Evolutionary conservation across 2,113 vertebrate genomes (phyloP), one percentile per base, ranked within the genome.

Genomic region (Crotalus horridus): DNA sequence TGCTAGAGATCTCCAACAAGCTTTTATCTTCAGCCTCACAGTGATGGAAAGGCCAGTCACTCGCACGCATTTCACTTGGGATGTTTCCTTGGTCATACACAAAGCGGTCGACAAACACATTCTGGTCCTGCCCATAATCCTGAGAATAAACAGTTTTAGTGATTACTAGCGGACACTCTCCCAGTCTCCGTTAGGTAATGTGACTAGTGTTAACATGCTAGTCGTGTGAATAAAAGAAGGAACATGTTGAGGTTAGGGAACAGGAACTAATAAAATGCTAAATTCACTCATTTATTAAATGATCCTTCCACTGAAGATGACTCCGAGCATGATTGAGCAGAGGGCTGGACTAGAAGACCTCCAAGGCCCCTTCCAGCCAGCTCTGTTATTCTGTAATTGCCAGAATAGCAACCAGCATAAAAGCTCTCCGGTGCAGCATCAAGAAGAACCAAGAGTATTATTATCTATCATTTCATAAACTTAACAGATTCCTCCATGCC

Each of bases 31-130:
- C 93, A 9, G 95, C 87, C 85, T 91, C 86, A 0, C 56, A 95
- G 87, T 86, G 96, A 69, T 96, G 96, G 33, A 90, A 95, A 93
- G 96, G 96, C 98, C 98, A 99, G 92, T 93, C 96, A 87, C 95
- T 97, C 92, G 93, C 95, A 61, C 91, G 94, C 61, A 96, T 96
- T 85, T 97, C 97, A 94, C 94, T 90, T 1, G 94, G 96, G 93
- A 96, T 93, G 53, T 96, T 97, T 92, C 95, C 94, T 91, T 97
- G 96, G 3, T 97, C 95, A 95, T 97, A 96, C 26, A 96, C 51
- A 90, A 97, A 98, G 7, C 96, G 97, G 24, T 96, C 95, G 93
- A 97, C 93, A 92, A 96, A 98, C 9, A 96, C 91, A 89, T 92
- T 96, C 74, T 96, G 98, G 58, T 96, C 95, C 88, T 95, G 96